phyloP scores from a whole-genome alignment of 2,888 invertebrate species.

The Hirtodrosophila duncani region DNA sequence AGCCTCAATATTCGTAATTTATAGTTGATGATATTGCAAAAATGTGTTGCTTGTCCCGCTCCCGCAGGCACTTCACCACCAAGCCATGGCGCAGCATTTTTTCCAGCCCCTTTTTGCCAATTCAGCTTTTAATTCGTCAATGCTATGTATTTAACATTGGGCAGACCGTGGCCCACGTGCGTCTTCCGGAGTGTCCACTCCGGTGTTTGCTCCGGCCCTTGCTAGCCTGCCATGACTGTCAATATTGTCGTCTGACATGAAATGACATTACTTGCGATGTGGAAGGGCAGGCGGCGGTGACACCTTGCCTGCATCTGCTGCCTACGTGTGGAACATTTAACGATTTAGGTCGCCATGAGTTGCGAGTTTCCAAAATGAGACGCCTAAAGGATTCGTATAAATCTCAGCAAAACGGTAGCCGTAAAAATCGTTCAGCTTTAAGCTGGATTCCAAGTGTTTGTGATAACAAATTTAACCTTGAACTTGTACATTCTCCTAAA shows the following conservation, averaged over 20 bases:
- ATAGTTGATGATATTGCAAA: conserved; percentile 72
- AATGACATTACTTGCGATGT: conserved; percentile 13
- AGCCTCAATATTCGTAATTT: conserved; percentile 69
- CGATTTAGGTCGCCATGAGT: conserved; percentile 50
- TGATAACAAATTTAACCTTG: conserved; percentile 32
- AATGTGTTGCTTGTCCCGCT: conserved; percentile 24
- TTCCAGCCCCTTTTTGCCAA: conserved; percentile 52
- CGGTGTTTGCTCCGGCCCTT: conserved; percentile 1
- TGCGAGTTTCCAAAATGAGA: conserved; percentile 43
- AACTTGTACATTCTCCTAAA: too few relatives aligned
- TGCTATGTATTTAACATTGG: conserved; percentile 65
- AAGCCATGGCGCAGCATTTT: conserved; percentile 5
- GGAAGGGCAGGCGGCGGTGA: conserved; percentile 10
- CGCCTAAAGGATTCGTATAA: conserved; percentile 21
- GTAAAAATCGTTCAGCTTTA: conserved; percentile 29
- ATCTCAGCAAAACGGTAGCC: conserved; percentile 15
- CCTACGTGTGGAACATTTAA: conserved; percentile 47
- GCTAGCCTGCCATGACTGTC: conserved; percentile 50
- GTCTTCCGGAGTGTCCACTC: conserved; percentile 3
- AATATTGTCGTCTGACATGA: conserved; percentile 15
- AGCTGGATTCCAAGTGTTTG: conserved; percentile 26
- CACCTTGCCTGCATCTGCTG: conserved; percentile 12
- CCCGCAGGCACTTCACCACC: conserved; percentile 5
- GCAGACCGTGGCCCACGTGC: conserved; percentile 23
- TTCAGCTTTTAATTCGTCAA: conserved; percentile 70